Base-by-base conservation (phyloP, 2,888 invertebrate species). In the Eupithecia centaureata region DNA sequence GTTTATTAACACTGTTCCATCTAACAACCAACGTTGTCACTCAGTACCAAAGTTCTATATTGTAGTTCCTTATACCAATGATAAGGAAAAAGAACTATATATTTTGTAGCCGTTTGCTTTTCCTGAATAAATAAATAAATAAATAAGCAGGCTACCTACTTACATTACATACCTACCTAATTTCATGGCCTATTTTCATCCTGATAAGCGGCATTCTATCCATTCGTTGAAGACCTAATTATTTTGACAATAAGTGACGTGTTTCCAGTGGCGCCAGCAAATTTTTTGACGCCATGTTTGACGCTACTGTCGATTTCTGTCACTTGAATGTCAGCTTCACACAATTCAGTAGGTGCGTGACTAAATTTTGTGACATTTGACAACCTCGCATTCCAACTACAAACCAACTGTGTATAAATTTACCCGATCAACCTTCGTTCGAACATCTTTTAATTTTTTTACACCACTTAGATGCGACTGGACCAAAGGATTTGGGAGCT, bases 321-420 rank as follows among this genome's bases (percentile, higher is more conserved):
- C 65, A 63, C 35, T 63, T 58, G 27, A 68, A 59, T 62, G 65
- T 65, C 68, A 69, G 59, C 47, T 59, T 63, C 65, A 62, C 64
- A 60, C 47, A 69, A 63, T 47, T 59, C 61, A 32, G 51, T 68
- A 62, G 68, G 65, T 59, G 65, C 68, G 68, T 68, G 65, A 62
- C 62, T 61, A 68, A 68, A 58, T 28, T 35, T 35, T 35, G 42
- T 65, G 68, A 65, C 70, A 33, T 70, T 70, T 66, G 63, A 66
- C 56, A 33, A 57, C 32, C 52, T 61, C 56, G 58, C 64, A 30
- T 68, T 68, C 64, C 56, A 64, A 47, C 35, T 47, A 22, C 22
- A 47, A 47, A 47, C 47, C 22, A 18, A 5, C 3, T 57, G n/a
- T 4, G 30, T 12, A 51, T 38, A 30, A 60, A 33, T 35, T 59